These are phyloP conservation scores for Puma concolor DNA, from an alignment of 2,113 vertebrate species.

Conservation along the genomic window DNA sequence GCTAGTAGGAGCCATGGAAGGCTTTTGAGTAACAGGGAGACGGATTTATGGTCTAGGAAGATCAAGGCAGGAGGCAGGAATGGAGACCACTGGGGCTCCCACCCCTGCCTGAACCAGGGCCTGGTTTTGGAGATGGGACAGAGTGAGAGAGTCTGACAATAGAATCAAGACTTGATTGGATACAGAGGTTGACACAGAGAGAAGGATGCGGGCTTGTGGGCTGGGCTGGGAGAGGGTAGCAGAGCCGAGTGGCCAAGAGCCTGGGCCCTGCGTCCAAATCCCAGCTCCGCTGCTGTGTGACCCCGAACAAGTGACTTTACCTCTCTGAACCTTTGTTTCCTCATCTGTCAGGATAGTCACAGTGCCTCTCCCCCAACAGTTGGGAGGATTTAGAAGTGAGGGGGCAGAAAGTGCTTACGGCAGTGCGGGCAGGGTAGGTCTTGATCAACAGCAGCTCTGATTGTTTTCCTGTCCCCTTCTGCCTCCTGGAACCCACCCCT, in stretches of 20 bases:
- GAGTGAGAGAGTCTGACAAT: neutral
- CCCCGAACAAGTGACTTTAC: neutral
- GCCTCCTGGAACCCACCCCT: neutral
- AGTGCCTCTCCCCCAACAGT: too few relatives aligned
- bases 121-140: neutral
- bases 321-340: neutral
- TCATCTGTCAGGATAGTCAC: neutral
- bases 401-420: neutral
- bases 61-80: neutral
- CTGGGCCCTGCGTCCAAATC: neutral
- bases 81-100: neutral
- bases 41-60: neutral
- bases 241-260: neutral
- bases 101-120: neutral
- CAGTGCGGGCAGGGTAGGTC: fast-evolving
- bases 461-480: neutral
- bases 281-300: neutral
- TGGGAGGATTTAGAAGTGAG: neutral
- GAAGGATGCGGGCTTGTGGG: neutral
- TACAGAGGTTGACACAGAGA: neutral
- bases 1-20: neutral
- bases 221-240: neutral
- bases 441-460: fast-evolving
- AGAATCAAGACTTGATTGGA: neutral
- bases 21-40: neutral